These are phyloP conservation scores for Hydrotaea diabolus DNA, from an alignment of 2,888 invertebrate species.

Conservation along the genomic window DNA sequence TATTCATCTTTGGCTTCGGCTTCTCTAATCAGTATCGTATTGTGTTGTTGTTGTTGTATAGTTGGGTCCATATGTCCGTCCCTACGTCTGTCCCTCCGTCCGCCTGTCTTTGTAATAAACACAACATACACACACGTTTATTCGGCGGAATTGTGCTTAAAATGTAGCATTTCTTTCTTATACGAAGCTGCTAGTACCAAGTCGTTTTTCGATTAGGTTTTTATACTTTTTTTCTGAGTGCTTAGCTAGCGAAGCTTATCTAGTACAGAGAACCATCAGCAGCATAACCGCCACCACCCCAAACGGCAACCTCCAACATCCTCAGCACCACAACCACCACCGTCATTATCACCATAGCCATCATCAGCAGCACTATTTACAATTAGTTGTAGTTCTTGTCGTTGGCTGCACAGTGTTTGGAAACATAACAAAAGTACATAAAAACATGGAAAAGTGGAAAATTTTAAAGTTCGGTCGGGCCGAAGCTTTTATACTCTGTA, in stretches of 20 bases:
- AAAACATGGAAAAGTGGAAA: too few species aligned
- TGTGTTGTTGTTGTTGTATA: slow-evolving; percentile 20
- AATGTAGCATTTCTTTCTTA: not conserved
- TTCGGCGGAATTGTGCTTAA: too few species aligned
- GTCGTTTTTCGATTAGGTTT: not conserved
- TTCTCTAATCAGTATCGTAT: slow-evolving; percentile 32
- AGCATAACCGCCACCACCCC: slow-evolving; percentile 14
- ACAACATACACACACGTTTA: too few species aligned
- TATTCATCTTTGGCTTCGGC: not conserved
- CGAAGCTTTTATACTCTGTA: too few species aligned
- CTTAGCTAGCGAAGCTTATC: not conserved
- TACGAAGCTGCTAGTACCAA: not conserved
- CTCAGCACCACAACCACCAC: slow-evolving; percentile 14
- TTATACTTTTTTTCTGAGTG: too few species aligned
- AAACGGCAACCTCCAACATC: not conserved
- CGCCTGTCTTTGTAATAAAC: not conserved
- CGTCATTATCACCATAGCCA: slow-evolving; percentile 9
- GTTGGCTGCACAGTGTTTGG: not conserved
- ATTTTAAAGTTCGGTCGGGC: too few species aligned
- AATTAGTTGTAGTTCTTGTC: not conserved
- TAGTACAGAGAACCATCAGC: slow-evolving; percentile 53
- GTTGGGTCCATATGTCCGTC: slow-evolving; percentile 51
- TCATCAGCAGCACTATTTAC: slow-evolving; percentile 47
- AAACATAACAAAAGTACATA: too few species aligned
- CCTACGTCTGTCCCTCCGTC: slow-evolving; percentile 33